phyloP scores from a whole-genome alignment of 2,113 vertebrate genomes.

The Morone chrysops region DNA sequence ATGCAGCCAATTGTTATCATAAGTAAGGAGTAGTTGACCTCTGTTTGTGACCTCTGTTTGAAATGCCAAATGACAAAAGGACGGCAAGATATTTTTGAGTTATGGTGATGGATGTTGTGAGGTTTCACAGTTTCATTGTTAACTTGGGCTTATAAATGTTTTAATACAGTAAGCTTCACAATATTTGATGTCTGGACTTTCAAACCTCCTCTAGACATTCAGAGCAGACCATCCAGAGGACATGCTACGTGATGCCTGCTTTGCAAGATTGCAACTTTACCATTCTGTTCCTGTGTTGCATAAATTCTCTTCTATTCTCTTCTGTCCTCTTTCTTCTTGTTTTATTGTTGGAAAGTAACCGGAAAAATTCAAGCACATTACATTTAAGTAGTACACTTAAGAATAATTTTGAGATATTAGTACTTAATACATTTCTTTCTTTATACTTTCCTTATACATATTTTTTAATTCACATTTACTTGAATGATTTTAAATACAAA shows the following conservation, averaged over 20 bases:
- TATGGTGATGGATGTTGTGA: conserved; percentile 35
- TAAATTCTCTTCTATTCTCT: not conserved
- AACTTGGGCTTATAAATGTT: conserved; percentile 11
- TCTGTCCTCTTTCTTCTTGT: not conserved
- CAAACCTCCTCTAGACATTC: conserved; percentile 38
- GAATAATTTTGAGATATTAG: not conserved
- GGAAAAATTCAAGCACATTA: not conserved
- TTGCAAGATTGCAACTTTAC: conserved; percentile 36
- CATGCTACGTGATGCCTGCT: conserved; percentile 42
- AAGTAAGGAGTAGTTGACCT: conserved; percentile 37
- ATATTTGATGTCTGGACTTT: conserved; percentile 47
- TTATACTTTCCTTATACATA: not conserved
- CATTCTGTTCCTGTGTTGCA: conserved; percentile 20
- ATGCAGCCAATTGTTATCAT: not conserved
- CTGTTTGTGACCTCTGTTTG: conserved; percentile 29
- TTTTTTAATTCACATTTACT: not conserved
- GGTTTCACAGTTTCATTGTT: conserved; percentile 36
- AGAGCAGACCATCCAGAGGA: conserved; percentile 28
- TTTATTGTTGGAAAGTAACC: not conserved
- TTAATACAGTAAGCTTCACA: conserved; percentile 1
- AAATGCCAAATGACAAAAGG: conserved; percentile 1
- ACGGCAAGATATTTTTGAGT: conserved; percentile 8
- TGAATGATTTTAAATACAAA: not conserved
- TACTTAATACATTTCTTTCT: not conserved
- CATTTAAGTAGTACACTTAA: not conserved